Conservation (phyloP, 2,888 invertebrate species). For the Ophonus ardosiacus region DNA sequence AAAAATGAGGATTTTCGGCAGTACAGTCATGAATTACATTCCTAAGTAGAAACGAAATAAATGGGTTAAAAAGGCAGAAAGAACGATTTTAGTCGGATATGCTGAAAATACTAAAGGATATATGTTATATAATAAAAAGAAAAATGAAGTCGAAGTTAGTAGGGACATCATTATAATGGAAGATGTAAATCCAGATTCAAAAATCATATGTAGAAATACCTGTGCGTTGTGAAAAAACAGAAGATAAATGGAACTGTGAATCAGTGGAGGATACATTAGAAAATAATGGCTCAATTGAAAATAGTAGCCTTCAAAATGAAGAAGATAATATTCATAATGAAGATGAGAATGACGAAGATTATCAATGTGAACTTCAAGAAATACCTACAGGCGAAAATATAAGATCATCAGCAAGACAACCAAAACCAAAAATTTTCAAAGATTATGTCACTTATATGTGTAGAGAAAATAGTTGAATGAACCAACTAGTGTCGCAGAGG, state of each 20-base stretch:
- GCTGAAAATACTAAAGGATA: too few species aligned
- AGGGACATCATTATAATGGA: conserved; percentile 67
- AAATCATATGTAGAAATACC: conserved; percentile 62
- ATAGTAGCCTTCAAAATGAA: background rate
- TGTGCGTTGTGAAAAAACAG: conserved; percentile 53
- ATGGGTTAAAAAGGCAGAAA: too few species aligned
- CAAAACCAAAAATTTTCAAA: conserved; percentile 67
- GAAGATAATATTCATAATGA: too few species aligned
- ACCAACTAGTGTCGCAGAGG: too few species aligned
- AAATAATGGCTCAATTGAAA: background rate
- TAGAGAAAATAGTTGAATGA: too few species aligned
- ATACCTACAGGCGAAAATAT: background rate
- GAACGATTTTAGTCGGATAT: too few species aligned
- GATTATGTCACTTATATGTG: conserved; percentile 67
- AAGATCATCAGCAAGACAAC: conserved; percentile 65
- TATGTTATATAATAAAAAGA: too few species aligned
- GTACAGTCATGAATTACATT: too few species aligned
- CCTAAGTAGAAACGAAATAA: too few species aligned
- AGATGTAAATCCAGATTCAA: conserved; percentile 48
- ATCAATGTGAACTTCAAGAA: too few species aligned
- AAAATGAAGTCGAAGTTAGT: conserved; percentile 63
- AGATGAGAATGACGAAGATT: too few species aligned
- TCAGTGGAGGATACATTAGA: conserved; percentile 30
- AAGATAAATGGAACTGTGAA: conserved; percentile 22
- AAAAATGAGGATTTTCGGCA: too few species aligned